A percentile compares a stretch with the other conserved stretches of the same genome.
phyloP scores from a whole-genome alignment of 2,888 invertebrate genomes.

The Gandaritis pyraliata region DNA sequence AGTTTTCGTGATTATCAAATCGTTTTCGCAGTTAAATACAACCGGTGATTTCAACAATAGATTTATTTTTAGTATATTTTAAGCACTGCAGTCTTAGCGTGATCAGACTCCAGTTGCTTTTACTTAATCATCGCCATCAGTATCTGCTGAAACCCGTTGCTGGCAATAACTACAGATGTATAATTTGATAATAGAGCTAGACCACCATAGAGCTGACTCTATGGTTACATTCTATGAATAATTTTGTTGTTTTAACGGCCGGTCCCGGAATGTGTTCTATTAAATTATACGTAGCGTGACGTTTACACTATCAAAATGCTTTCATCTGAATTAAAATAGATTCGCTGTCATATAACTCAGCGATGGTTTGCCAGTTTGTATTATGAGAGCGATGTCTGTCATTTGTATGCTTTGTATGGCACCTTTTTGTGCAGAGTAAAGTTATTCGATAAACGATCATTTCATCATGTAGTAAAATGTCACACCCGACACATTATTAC shows the following conservation, averaged over 20 bases:
- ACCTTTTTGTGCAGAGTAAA: conserved; percentile 4
- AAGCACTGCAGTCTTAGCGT: no score
- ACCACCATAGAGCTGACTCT: not conserved
- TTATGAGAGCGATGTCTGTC: conserved; percentile 14
- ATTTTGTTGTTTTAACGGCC: conserved; percentile 36
- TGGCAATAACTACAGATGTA: conserved; percentile 9
- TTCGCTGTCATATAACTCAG: conserved; percentile 28
- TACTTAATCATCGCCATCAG: conserved; percentile 11
- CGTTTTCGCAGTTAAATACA: no score
- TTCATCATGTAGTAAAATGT: conserved; percentile 5
- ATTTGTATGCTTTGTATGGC: conserved; percentile 10
- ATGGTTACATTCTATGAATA: conserved; percentile 26
- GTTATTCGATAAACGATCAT: conserved; percentile 8
- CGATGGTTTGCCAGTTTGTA: conserved; percentile 15
- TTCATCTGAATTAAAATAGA: conserved; percentile 33
- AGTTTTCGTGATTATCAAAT: no score
- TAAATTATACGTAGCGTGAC: conserved; percentile 31
- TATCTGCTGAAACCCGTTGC: not conserved
- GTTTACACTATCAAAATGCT: conserved; percentile 24
- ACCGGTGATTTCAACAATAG: no score
- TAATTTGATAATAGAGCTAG: conserved; percentile 26
- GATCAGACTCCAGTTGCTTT: not conserved
- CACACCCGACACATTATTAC: conserved; percentile 19
- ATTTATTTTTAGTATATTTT: no score
- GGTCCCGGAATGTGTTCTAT: conserved; percentile 26